Evolutionary conservation across 1,140 invertebrate species (phyloP).

Genomic region (Ridgeia piscesae): DNA sequence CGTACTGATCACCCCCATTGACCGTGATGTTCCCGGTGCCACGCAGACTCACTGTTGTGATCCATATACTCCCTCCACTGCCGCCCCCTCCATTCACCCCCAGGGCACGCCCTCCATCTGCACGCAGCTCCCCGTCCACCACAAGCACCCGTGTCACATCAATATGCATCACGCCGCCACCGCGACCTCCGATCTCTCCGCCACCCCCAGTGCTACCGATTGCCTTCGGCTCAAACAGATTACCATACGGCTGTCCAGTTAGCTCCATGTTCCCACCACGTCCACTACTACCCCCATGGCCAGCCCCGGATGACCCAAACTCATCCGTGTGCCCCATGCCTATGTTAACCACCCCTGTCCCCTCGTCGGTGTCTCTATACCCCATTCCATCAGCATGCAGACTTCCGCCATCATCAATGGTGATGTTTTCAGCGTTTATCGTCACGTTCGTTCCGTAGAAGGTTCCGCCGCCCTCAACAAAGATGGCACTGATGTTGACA

Average conservation of each 20-base stretch:
- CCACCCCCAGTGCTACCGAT: slow-evolving; percentile 45
- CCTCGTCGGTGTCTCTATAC: slow-evolving; percentile 34
- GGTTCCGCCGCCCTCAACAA: slow-evolving; percentile 41
- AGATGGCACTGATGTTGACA: slow-evolving; percentile 22
- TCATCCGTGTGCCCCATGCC: slow-evolving; percentile 35
- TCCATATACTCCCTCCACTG: slow-evolving; percentile 42
- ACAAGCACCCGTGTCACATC: slow-evolving; percentile 36
- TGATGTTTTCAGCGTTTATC: slow-evolving; percentile 38
- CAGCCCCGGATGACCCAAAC: slow-evolving; percentile 41
- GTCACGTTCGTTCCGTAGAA: slow-evolving; percentile 40
- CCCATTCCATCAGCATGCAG: slow-evolving; percentile 40
- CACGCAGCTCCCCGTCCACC: slow-evolving; percentile 40
- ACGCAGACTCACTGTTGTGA: slow-evolving; percentile 36
- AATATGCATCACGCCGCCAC: slow-evolving; percentile 40
- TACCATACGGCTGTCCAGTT: slow-evolving; percentile 44
- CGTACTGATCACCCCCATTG: slow-evolving; percentile 43
- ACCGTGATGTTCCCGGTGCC: slow-evolving; percentile 44
- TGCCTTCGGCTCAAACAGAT: slow-evolving; percentile 41
- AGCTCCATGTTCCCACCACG: slow-evolving; percentile 34
- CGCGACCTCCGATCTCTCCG: slow-evolving; percentile 36
- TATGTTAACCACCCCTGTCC: slow-evolving; percentile 31
- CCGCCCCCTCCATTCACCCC: slow-evolving; percentile 39
- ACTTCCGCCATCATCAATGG: slow-evolving; percentile 43
- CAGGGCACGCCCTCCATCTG: slow-evolving; percentile 35
- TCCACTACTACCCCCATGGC: slow-evolving; percentile 45